phyloP scores from a whole-genome alignment of 2,113 vertebrate genomes.

The Verasper variegatus region DNA sequence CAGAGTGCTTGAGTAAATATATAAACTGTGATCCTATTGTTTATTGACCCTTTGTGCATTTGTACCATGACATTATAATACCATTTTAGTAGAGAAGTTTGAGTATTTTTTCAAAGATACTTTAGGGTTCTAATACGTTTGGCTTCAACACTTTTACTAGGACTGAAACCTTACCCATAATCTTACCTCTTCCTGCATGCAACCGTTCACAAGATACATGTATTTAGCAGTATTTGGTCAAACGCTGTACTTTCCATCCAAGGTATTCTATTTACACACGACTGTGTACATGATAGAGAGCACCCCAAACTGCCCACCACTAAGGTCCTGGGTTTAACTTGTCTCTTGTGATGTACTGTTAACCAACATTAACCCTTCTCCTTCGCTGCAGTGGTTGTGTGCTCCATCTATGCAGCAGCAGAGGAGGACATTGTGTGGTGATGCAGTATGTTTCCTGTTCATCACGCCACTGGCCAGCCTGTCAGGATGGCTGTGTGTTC shows the following conservation, averaged over 20 bases:
- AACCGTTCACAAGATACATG: background rate
- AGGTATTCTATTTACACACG: too few species aligned
- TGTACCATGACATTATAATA: too few species aligned
- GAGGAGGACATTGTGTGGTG: constrained; percentile 74
- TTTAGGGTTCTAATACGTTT: too few species aligned
- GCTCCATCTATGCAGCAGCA: constrained; percentile 72
- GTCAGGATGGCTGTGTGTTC: constrained; percentile 81
- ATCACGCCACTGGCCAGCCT: constrained; percentile 79
- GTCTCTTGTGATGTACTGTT: too few species aligned
- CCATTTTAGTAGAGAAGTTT: too few species aligned
- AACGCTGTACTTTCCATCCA: background rate
- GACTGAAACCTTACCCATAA: background rate
- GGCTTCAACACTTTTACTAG: background rate
- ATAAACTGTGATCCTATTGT: too few species aligned
- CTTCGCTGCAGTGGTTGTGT: constrained; percentile 73
- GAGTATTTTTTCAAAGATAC: too few species aligned
- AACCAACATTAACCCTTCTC: background rate
- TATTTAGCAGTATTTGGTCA: constrained; percentile 1
- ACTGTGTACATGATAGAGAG: background rate
- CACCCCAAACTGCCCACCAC: too few species aligned
- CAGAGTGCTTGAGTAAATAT: too few species aligned
- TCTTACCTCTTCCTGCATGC: too few species aligned
- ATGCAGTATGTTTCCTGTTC: constrained; percentile 77
- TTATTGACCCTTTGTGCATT: too few species aligned
- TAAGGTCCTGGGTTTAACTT: too few species aligned